phyloP scores from a whole-genome alignment of 2,797 vertebrate genomes.

The Labeo calbasu region DNA sequence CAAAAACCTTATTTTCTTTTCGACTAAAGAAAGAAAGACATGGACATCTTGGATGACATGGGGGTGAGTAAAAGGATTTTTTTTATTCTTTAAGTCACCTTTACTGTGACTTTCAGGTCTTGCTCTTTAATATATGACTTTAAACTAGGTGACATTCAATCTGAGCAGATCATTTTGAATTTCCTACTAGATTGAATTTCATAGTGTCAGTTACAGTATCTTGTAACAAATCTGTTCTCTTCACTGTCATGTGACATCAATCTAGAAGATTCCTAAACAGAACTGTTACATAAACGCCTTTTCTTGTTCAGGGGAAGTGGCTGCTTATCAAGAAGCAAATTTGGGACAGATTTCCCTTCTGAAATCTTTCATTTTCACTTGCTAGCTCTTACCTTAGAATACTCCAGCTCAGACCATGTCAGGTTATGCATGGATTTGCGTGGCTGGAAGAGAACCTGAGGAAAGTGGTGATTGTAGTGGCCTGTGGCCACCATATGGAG shows the following conservation, averaged over 20 bases:
- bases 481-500: conserved; percentile 89
- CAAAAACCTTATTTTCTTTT: no score
- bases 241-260: background rate
- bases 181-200: conserved; percentile 45
- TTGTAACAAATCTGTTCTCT: background rate
- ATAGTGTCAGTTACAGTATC: conserved; percentile 13
- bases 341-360: background rate
- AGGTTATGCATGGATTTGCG: conserved; percentile 82
- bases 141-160: background rate
- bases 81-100: no score
- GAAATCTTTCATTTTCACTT: background rate
- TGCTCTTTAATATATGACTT: background rate
- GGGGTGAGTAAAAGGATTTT: no score
- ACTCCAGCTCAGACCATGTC: conserved; percentile 85
- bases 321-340: background rate
- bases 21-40: no score
- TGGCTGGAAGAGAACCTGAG: conserved; percentile 81
- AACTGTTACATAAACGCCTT: background rate
- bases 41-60: no score
- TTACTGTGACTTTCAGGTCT: no score
- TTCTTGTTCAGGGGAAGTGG: background rate
- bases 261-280: background rate
- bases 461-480: conserved; percentile 89
- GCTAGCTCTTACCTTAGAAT: conserved; percentile 79
- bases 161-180: conserved; percentile 20